phyloP scores from a whole-genome alignment of 2,888 invertebrate species.

The Andrena chrysosceles region DNA sequence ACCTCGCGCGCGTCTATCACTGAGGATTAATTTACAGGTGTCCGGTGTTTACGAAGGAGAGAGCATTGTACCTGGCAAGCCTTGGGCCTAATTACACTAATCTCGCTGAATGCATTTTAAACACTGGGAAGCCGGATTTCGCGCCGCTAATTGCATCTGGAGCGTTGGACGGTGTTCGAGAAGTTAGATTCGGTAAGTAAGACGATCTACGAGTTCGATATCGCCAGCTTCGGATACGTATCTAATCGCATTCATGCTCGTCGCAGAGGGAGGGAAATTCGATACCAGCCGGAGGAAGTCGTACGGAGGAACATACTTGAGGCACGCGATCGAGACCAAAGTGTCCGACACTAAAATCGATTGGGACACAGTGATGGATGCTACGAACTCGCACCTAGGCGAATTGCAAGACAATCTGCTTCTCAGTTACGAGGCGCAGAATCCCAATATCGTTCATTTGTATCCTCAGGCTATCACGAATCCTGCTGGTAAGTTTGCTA shows the following conservation, averaged over 20 bases:
- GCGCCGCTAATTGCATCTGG: conserved; percentile 81
- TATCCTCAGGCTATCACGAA: conserved; percentile 85
- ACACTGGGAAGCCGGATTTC: conserved; percentile 82
- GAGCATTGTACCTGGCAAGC: conserved; percentile 87
- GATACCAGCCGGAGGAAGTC: conserved; percentile 79
- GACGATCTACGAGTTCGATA: not conserved
- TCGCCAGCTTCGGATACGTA: not conserved
- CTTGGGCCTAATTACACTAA: conserved; percentile 86
- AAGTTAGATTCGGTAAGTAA: conserved; percentile 82
- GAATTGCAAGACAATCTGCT: conserved; percentile 88
- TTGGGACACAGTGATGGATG: conserved; percentile 88
- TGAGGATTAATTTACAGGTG: conserved; percentile 80
- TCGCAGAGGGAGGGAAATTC: conserved; percentile 79
- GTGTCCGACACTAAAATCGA: conserved; percentile 86
- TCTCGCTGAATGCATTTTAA: conserved; percentile 84
- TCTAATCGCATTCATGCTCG: not conserved
- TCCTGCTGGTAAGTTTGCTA: conserved; percentile 77
- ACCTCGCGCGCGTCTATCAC: not conserved
- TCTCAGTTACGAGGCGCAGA: conserved; percentile 88
- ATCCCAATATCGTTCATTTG: conserved; percentile 86
- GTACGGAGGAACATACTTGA: conserved; percentile 79
- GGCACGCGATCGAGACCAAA: conserved; percentile 79
- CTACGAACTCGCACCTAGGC: conserved; percentile 85
- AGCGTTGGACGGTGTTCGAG: conserved; percentile 79
- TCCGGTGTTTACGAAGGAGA: conserved; percentile 86